phyloP scores from a whole-genome alignment of 2,888 invertebrate species.

The Lithophane socia region DNA sequence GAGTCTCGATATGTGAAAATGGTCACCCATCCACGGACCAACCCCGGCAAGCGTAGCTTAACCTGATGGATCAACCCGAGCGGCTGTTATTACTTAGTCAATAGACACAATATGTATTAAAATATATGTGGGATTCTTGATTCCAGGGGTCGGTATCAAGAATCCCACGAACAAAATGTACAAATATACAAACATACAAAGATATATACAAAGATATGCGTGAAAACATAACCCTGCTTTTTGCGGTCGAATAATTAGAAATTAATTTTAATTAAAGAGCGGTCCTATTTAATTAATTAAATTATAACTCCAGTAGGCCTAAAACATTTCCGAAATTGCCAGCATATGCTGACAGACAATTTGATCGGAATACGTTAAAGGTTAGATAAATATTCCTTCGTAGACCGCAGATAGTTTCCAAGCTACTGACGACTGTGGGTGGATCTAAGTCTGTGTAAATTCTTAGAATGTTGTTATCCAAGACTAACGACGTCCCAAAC shows the following conservation, averaged over 20 bases:
- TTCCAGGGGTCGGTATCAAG: too few species aligned
- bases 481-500: not conserved
- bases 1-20: too few species aligned
- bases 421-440: not conserved
- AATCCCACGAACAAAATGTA: not conserved
- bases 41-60: too few species aligned
- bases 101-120: too few species aligned
- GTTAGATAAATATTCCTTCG: conserved; percentile 2
- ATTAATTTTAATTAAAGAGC: not conserved
- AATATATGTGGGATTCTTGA: too few species aligned
- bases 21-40: too few species aligned
- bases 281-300: too few species aligned
- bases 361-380: not conserved
- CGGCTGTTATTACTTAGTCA: too few species aligned
- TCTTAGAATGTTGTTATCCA: not conserved
- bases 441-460: not conserved
- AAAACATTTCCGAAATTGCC: not conserved
- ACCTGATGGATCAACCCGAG: too few species aligned
- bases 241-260: not conserved
- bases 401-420: not conserved
- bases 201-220: not conserved
- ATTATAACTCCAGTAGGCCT: not conserved
- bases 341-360: conserved; percentile 1
- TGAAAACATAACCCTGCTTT: not conserved
- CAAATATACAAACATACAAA: not conserved